Conservation (phyloP, 1,140 invertebrate species). For the Charaxes varanes region DNA sequence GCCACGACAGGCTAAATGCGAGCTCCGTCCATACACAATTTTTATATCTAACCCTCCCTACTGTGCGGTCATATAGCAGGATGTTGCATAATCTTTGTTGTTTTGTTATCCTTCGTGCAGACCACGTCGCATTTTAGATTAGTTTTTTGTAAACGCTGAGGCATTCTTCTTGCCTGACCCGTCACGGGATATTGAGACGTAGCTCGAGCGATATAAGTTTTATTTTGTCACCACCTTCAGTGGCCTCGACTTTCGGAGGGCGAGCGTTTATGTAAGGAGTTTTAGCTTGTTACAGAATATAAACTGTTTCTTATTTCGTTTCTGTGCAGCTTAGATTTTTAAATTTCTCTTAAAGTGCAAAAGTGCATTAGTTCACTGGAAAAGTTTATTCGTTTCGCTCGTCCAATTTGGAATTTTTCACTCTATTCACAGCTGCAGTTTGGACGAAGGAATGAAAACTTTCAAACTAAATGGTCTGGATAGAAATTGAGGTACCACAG, state of each 20-base stretch:
- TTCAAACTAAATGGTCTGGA: conserved; percentile 48
- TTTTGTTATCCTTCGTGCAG: conserved; percentile 61
- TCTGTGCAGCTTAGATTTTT: conserved; percentile 6
- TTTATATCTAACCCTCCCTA: conserved; percentile 55
- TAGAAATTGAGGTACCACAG: conserved; percentile 37
- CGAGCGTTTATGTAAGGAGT: conserved; percentile 20
- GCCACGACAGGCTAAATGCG: conserved; percentile 53
- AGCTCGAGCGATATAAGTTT: conserved; percentile 26
- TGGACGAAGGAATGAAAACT: conserved; percentile 35
- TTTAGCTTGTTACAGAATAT: conserved; percentile 23
- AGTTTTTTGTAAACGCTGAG: conserved; percentile 52
- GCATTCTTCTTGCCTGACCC: conserved; percentile 33
- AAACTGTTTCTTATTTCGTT: conserved; percentile 19
- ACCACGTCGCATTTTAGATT: conserved; percentile 64
- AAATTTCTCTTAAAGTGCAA: conserved; percentile 11
- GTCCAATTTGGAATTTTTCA: conserved; percentile 21
- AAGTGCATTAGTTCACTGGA: conserved; percentile 13
- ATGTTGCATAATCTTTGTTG: conserved; percentile 70
- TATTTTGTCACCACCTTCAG: conserved; percentile 9
- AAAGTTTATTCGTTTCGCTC: conserved; percentile 7
- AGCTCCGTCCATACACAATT: conserved; percentile 39
- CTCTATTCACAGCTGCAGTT: conserved; percentile 15
- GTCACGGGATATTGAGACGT: conserved; percentile 39
- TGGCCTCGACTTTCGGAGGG: conserved; percentile 15
- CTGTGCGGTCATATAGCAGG: conserved; percentile 51